Conservation (phyloP, 2,797 vertebrate species). For the Ceyx erithaca region DNA sequence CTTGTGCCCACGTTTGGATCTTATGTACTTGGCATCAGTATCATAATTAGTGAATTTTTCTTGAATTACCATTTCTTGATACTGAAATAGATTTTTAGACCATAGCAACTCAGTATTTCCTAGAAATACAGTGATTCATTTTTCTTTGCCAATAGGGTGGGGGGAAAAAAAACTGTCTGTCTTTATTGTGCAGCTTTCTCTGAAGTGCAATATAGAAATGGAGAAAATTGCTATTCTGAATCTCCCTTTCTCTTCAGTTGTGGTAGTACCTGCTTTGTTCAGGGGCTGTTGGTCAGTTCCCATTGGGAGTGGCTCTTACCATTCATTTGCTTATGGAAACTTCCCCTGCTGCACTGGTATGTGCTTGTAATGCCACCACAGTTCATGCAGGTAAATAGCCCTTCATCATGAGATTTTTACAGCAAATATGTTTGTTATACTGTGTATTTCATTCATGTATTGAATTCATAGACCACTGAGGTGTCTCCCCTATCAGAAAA, state of each 20-base stretch:
- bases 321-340: neutral
- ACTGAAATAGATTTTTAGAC: neutral
- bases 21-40: neutral
- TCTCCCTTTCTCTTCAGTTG: neutral
- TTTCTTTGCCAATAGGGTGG: neutral
- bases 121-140: neutral
- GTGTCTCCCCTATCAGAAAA: neutral
- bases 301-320: rapidly evolving
- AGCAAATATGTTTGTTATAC: neutral
- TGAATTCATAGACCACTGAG: neutral
- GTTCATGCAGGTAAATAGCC: no score
- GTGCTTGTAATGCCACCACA: neutral
- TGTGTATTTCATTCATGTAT: neutral
- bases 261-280: neutral
- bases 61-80: neutral
- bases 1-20: neutral
- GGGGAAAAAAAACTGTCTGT: neutral
- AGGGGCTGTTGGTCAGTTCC: neutral
- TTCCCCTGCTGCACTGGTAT: neutral
- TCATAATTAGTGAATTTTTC: neutral
- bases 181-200: neutral
- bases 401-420: neutral
- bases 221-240: neutral
- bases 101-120: neutral
- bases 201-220: neutral